Evolutionary conservation across 64 coral and sea anemone species (phyloP).

Genomic region (Stichodactyla helianthus): DNA sequence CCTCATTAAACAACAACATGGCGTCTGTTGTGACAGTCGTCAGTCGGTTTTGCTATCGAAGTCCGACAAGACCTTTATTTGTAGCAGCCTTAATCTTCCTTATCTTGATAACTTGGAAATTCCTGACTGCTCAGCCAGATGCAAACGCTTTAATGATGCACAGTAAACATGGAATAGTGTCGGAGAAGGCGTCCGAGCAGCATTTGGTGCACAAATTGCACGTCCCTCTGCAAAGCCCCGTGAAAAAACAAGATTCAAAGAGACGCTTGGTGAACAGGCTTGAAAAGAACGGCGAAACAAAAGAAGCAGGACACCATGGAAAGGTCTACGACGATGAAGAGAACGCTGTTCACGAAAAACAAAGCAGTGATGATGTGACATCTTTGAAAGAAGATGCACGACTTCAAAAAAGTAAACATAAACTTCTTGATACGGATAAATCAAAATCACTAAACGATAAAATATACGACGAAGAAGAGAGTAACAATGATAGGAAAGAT

Average conservation of each 20-base stretch:
- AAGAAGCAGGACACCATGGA: background rate
- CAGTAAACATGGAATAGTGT: background rate
- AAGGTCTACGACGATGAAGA: constrained; percentile 6
- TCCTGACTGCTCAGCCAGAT: constrained; percentile 20
- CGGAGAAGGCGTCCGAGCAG: background rate
- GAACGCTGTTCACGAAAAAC: background rate
- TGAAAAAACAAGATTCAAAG: background rate
- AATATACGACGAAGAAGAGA: constrained; percentile 1
- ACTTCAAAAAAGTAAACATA: background rate
- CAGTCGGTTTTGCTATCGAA: constrained; percentile 18
- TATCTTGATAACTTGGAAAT: constrained; percentile 24
- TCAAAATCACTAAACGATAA: background rate
- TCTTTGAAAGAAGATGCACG: background rate
- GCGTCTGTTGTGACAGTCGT: constrained; percentile 22
- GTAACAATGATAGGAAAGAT: background rate
- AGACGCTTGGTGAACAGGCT: constrained; percentile 15
- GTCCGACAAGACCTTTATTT: constrained; percentile 16
- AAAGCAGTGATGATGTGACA: background rate
- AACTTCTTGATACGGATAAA: background rate
- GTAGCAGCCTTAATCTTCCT: constrained; percentile 25
- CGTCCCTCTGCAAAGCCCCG: background rate
- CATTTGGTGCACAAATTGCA: background rate
- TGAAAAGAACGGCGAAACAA: background rate
- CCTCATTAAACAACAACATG: background rate
- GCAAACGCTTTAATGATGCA: constrained; percentile 14